These are phyloP conservation scores for Halichoerus grypus DNA, from an alignment of 2,113 vertebrate genomes.

Conservation along the genomic window DNA sequence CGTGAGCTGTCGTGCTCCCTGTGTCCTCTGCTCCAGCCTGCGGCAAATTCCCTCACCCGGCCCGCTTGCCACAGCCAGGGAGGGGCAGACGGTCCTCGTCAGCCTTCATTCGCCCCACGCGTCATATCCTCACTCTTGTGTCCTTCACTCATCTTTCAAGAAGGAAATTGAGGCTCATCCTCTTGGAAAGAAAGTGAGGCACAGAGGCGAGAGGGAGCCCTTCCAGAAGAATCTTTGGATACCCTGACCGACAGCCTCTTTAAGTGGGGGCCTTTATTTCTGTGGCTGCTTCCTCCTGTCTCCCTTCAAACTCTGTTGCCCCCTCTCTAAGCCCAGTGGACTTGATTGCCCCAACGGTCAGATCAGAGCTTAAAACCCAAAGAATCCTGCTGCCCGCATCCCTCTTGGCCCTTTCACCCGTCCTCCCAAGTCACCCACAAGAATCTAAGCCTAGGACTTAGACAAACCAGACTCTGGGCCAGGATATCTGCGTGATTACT, in stretches of 20 bases:
- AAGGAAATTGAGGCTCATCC: not conserved
- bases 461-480: not conserved
- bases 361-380: conserved; percentile 10
- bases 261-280: not conserved
- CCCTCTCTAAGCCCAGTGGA: not conserved
- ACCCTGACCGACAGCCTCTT: not conserved
- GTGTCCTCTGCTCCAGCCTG: not conserved
- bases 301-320: not conserved
- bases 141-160: not conserved
- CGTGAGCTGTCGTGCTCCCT: not conserved
- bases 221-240: not conserved
- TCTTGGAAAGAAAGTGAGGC: conserved; percentile 36
- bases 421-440: not conserved
- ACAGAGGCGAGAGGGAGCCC: not conserved
- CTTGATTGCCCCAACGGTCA: not conserved
- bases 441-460: not conserved
- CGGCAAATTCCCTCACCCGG: not conserved
- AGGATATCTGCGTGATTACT: not conserved
- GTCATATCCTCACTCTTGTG: not conserved
- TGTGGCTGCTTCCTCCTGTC: not conserved
- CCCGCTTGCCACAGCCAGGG: not conserved
- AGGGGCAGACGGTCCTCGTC: not conserved
- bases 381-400: not conserved
- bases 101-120: not conserved
- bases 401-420: not conserved